Percentiles rank a stretch among this genome's conserved stretches.
These are phyloP conservation scores for Gambelia wislizenii DNA, from an alignment of 2,797 vertebrate species.

Conservation along the genomic window DNA sequence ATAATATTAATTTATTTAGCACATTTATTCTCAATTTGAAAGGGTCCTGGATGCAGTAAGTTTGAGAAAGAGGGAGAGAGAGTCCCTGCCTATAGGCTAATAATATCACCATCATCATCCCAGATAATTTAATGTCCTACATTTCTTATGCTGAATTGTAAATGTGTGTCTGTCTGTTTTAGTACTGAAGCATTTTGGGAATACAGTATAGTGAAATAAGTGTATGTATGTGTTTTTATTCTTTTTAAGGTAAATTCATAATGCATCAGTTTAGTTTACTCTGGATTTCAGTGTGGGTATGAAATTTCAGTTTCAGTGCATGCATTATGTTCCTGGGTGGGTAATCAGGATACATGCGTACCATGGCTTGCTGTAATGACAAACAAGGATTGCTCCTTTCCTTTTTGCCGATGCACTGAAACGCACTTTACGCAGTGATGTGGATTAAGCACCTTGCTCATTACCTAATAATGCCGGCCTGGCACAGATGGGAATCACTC, in stretches of 20 bases:
- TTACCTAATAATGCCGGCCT: conserved; percentile 36
- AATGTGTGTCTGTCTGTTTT: neutral
- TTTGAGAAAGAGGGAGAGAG: no score
- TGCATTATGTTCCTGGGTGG: neutral
- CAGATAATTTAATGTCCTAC: no score
- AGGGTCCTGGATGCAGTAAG: no score
- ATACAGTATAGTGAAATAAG: neutral
- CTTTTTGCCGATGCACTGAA: neutral
- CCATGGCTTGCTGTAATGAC: neutral
- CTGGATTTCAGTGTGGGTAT: conserved; percentile 24
- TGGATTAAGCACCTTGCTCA: conserved; percentile 41
- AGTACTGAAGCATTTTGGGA: neutral
- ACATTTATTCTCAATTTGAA: no score
- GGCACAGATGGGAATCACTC: conserved; percentile 49
- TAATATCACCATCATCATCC: no score
- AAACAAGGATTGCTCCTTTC: neutral
- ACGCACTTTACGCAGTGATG: conserved; percentile 1
- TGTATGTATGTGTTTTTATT: neutral
- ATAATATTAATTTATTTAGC: no score
- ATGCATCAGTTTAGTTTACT: conserved; percentile 27
- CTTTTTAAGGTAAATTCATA: neutral
- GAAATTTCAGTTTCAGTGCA: neutral
- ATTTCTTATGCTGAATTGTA: neutral
- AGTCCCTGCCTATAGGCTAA: no score
- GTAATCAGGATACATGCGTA: neutral